Conservation (phyloP, 2,113 vertebrate species). For the Gasterosteus aculeatus region DNA sequence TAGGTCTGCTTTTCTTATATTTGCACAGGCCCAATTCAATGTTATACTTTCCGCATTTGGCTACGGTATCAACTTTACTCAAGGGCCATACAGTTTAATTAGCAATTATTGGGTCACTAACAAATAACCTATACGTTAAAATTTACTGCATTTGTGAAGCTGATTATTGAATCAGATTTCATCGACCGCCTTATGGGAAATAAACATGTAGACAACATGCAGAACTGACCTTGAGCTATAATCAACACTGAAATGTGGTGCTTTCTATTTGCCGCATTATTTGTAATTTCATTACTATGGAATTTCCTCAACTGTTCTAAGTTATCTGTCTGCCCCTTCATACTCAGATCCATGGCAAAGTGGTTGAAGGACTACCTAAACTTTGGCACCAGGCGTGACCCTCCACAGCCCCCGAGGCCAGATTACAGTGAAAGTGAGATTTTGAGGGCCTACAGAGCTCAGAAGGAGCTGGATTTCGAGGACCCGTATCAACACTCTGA, state of each 20-base stretch:
- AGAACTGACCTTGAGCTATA: not conserved
- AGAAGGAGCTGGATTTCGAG: constrained; percentile 91
- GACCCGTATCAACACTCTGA: constrained; percentile 87
- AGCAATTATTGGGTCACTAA: not conserved
- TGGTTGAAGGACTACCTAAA: constrained; percentile 92
- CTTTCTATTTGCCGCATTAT: no score
- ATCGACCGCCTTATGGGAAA: not conserved
- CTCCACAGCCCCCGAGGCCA: constrained; percentile 88
- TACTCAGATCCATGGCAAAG: constrained; percentile 88
- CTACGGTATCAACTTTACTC: not conserved
- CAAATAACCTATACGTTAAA: not conserved
- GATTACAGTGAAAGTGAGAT: constrained; percentile 93
- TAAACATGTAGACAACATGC: not conserved
- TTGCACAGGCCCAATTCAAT: not conserved
- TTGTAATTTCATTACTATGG: not conserved
- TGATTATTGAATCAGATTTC: not conserved
- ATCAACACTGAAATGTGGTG: not conserved
- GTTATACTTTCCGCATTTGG: not conserved
- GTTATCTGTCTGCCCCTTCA: not conserved
- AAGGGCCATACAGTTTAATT: not conserved
- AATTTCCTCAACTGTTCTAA: not conserved
- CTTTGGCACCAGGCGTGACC: constrained; percentile 87
- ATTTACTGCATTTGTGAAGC: not conserved
- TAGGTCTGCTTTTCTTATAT: not conserved
- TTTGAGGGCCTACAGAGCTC: constrained; percentile 87